Evolutionary conservation across 2,888 invertebrate genomes (phyloP).

Genomic region (Xestia sexstrigata): DNA sequence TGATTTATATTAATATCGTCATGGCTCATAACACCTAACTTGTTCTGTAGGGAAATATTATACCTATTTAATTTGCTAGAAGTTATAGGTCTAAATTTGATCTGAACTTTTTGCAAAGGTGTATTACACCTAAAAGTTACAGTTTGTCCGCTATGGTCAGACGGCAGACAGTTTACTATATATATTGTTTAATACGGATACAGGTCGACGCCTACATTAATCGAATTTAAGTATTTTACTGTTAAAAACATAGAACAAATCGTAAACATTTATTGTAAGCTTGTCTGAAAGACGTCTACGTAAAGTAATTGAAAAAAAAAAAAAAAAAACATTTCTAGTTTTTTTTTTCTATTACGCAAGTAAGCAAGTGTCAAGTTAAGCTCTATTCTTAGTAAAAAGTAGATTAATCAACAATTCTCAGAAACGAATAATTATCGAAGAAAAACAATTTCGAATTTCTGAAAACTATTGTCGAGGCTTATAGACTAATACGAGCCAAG

Average conservation of each 20-base stretch:
- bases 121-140: no score
- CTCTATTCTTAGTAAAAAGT: background rate
- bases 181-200: background rate
- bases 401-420: slow-evolving; percentile 1
- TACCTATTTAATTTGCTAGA: no score
- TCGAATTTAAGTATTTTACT: background rate
- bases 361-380: no score
- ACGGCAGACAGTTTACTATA: no score
- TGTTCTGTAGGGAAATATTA: no score
- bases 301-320: background rate
- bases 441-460: background rate
- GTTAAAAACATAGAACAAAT: background rate
- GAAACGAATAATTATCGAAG: background rate
- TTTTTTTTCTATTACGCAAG: no score
- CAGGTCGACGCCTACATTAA: background rate
- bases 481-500: background rate
- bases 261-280: background rate
- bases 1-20: no score
- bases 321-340: no score
- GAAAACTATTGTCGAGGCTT: background rate
- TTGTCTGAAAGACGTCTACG: background rate
- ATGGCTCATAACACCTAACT: no score
- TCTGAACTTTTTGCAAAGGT: no score
- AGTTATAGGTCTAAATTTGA: no score
- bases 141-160: no score